phyloP scores from a whole-genome alignment of 2,888 invertebrate species.

The Phyllotreta striolata region DNA sequence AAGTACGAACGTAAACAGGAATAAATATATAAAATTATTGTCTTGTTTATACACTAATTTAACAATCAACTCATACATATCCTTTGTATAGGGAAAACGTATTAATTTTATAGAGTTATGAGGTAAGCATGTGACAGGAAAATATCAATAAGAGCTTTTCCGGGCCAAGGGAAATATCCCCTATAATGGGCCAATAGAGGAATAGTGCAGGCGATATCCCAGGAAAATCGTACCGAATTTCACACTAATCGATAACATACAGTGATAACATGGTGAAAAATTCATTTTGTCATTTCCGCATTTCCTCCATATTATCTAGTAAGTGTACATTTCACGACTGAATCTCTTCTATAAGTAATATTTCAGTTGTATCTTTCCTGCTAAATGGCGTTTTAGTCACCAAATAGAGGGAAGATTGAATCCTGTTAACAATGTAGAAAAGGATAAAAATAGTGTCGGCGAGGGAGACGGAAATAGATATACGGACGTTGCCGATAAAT shows the following conservation, averaged over 20 bases:
- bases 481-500: constrained; percentile 43
- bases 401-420: constrained; percentile 17
- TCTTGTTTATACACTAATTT: no score
- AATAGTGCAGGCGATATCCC: constrained; percentile 13
- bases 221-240: background rate
- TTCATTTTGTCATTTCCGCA: no score
- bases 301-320: no score
- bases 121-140: constrained; percentile 48
- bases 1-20: no score
- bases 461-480: constrained; percentile 18
- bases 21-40: no score
- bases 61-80: constrained; percentile 2
- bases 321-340: no score
- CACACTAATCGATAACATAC: no score
- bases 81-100: constrained; percentile 20
- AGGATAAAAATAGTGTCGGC: constrained; percentile 3
- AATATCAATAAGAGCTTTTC: constrained; percentile 50
- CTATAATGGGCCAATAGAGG: constrained; percentile 49
- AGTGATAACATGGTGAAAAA: no score
- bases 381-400: no score
- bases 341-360: no score
- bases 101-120: constrained; percentile 52
- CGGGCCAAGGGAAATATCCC: constrained; percentile 45
- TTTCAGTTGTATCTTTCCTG: no score
- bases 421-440: constrained; percentile 27